Evolutionary conservation across 2,888 invertebrate genomes (phyloP).

Genomic region (Habroteleia sp.): DNA sequence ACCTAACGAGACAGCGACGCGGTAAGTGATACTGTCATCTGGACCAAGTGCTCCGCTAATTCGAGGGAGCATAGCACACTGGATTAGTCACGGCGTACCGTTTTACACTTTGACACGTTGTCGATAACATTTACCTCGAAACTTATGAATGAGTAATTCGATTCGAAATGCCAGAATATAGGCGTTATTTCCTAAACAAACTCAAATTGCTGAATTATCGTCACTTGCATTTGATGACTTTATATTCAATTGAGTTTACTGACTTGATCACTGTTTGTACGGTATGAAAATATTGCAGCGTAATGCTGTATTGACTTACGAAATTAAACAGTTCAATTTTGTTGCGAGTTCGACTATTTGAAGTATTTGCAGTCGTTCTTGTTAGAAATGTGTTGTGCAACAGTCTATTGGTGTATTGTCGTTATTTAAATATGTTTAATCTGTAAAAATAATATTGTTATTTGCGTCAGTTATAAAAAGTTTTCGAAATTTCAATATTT

Average conservation of each 20-base stretch:
- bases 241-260: conserved; percentile 48
- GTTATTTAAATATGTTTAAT: conserved; percentile 11
- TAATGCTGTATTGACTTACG: conserved; percentile 23
- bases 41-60: conserved; percentile 59
- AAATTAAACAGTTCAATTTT: conserved; percentile 42
- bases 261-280: conserved; percentile 44
- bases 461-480: not conserved
- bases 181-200: conserved; percentile 53
- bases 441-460: conserved; percentile 19
- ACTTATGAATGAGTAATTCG: conserved; percentile 62
- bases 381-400: conserved; percentile 10
- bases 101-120: conserved; percentile 61
- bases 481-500: too few relatives aligned
- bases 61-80: conserved; percentile 47
- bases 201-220: conserved; percentile 49
- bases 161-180: conserved; percentile 45
- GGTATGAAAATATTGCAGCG: conserved; percentile 31
- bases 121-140: conserved; percentile 57
- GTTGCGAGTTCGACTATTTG: conserved; percentile 28
- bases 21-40: conserved; percentile 62
- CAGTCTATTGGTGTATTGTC: conserved; percentile 11
- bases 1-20: conserved; percentile 49
- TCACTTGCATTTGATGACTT: conserved; percentile 57
- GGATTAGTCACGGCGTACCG: conserved; percentile 56
- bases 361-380: conserved; percentile 21